Evolutionary conservation across 2,888 invertebrate species (phyloP).

Genomic region (Coecobrya sp.): DNA sequence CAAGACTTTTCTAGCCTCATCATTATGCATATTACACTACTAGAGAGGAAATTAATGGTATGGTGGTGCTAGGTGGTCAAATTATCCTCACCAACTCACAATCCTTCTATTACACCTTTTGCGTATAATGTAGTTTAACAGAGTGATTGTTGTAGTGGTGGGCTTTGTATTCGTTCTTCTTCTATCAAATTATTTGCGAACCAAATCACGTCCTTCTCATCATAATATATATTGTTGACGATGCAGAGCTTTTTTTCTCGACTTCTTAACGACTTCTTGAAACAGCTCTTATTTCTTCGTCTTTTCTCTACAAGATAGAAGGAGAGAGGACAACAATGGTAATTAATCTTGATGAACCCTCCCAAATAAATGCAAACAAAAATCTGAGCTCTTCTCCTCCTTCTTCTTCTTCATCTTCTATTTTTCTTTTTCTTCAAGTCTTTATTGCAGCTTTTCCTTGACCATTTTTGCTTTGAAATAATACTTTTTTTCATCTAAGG

Average conservation of each 20-base stretch:
- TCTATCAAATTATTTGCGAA: slow-evolving; percentile 73
- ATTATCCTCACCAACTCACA: slow-evolving; percentile 43
- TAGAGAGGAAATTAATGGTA: slow-evolving; percentile 37
- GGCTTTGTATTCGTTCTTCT: not conserved
- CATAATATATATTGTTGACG: slow-evolving; percentile 55
- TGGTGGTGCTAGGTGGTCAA: slow-evolving; percentile 26
- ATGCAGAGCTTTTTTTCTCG: slow-evolving; percentile 1
- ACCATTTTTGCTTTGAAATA: not conserved
- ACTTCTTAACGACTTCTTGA: slow-evolving; percentile 69
- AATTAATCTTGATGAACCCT: slow-evolving; percentile 81
- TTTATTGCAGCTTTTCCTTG: not conserved
- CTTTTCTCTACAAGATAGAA: slow-evolving; percentile 18
- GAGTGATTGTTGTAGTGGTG: not conserved
- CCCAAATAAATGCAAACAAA: slow-evolving; percentile 74
- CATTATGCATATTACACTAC: not conserved
- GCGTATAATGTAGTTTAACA: not conserved
- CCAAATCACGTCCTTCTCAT: slow-evolving; percentile 76
- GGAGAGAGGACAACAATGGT: slow-evolving; percentile 73
- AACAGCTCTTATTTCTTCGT: slow-evolving; percentile 66
- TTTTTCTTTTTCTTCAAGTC: not conserved
- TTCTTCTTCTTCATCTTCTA: not conserved
- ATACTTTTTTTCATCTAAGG: not conserved
- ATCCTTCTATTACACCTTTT: not conserved
- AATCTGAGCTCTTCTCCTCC: slow-evolving; percentile 15
- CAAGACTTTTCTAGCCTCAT: not conserved